Base-by-base conservation (phyloP, 23 tunicate species). In the Diplosoma virens region DNA sequence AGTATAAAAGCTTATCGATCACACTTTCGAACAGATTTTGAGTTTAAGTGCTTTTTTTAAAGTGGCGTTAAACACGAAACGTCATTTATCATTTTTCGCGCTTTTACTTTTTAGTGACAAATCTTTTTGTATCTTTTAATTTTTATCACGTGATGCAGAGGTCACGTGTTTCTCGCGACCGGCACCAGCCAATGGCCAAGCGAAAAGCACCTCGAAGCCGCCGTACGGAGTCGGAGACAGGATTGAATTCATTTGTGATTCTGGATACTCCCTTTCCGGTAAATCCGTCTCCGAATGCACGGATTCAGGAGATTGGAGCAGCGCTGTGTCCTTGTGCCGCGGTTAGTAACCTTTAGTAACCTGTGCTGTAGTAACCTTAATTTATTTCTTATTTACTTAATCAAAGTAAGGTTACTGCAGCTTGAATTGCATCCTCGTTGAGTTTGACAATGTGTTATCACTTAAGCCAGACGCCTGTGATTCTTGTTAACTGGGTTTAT, bases 251-350 rank as follows among this genome's bases (percentile, higher is more conserved):
- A 24, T 31, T 4, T 81, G 86, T 22, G 28, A 81, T 46, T 1
- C 60, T 23, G 86, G 86, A n/a, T 81, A 71, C 71, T 36, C 21
- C 1, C 21, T 81, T 3, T 4, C n/a, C 21, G 86, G 86, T 1
- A 25, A 25, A 3, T 7, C 33, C 25, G n/a, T 6, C 3, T 23
- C 78, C 17, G 34, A 3, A 29, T 72, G 78, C 52, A 23, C 9
- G 22, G 52, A 67, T 18, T 30, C 35, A 6, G 82, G 80, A n/a
- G 53, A 77, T 46, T 84, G 85, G 85, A 71, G 54, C 16, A 47
- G 29, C 24, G 67, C 54, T 24, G 85, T 54, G 24, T 68, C 77
- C 2, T 9, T 18, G 3, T 80, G 85, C 23, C 14, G 50, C 50
- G 14, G 14, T 41, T 41, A 41, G 14, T 14, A 14, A 14, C 50